Conservation (phyloP, 2,888 invertebrate species). For the Candidula unifasciata region DNA sequence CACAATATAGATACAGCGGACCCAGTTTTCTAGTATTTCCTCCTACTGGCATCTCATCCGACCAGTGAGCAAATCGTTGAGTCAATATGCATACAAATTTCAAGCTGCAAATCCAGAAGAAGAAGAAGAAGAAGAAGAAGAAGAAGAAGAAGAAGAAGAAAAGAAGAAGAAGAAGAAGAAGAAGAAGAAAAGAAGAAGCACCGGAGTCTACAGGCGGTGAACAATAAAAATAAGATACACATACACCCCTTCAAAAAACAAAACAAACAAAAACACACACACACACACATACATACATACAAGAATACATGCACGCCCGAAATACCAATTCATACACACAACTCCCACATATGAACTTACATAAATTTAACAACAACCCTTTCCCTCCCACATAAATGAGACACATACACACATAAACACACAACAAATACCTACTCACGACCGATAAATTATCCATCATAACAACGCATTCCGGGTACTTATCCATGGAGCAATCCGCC, state of each 20-base stretch:
- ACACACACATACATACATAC: constrained; percentile 25
- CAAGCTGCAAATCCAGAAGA: background rate
- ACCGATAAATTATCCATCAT: background rate
- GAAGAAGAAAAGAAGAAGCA: background rate
- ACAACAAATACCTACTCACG: background rate
- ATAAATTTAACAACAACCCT: background rate
- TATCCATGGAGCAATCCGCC: background rate
- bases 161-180: background rate
- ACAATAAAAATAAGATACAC: background rate
- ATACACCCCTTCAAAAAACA: too few species aligned
- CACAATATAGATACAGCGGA: too few species aligned
- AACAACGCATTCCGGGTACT: background rate
- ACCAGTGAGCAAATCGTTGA: too few species aligned
- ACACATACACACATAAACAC: background rate
- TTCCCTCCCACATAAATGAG: background rate
- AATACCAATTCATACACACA: too few species aligned
- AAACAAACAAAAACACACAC: background rate
- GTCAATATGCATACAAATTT: too few species aligned
- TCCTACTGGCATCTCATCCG: too few species aligned
- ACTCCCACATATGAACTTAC: too few species aligned
- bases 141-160: background rate
- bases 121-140: background rate
- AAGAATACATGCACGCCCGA: background rate
- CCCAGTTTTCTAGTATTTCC: too few species aligned
- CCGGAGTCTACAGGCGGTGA: background rate